A percentile compares a stretch with the other conserved stretches of the same genome.
Evolutionary conservation across 2,888 invertebrate genomes (phyloP).

Genomic region (Cremastobaeus sp.): DNA sequence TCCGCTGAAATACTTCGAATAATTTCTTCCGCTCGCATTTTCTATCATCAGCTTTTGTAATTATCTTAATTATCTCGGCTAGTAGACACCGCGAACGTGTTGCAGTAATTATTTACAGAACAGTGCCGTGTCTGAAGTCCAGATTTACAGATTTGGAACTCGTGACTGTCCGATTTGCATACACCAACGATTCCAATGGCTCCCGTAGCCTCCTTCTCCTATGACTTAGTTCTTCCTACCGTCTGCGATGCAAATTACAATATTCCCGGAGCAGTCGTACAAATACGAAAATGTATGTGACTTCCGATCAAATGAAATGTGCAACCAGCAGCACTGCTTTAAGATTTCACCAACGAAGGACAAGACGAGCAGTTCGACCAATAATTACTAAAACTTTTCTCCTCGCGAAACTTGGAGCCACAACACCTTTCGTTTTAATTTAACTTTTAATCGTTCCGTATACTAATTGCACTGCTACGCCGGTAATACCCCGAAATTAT

Average conservation of each 20-base stretch:
- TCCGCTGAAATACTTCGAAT: neutral
- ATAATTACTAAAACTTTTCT: neutral
- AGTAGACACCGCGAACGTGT: constrained; percentile 10
- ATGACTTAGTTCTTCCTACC: constrained; percentile 74
- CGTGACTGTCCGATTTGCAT: constrained; percentile 71
- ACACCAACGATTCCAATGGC: constrained; percentile 71
- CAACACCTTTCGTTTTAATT: constrained; percentile 16
- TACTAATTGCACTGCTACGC: constrained; percentile 7
- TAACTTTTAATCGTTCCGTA: constrained; percentile 34
- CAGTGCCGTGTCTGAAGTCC: constrained; percentile 24
- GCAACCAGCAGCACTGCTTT: neutral
- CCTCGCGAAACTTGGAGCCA: neutral
- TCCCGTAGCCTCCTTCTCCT: constrained; percentile 60
- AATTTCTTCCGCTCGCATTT: neutral
- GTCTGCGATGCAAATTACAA: constrained; percentile 77
- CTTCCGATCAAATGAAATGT: constrained; percentile 70
- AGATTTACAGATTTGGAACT: constrained; percentile 68
- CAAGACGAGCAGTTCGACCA: too few species aligned
- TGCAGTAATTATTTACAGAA: constrained; percentile 19
- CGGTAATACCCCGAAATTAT: neutral
- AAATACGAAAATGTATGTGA: constrained; percentile 76
- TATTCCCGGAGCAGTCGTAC: constrained; percentile 75
- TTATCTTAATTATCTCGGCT: constrained; percentile 19
- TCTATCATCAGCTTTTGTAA: neutral
- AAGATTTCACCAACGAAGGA: too few species aligned